These are phyloP conservation scores for Steromphala cineraria DNA, from an alignment of 2,888 invertebrate species.

Conservation along the genomic window DNA sequence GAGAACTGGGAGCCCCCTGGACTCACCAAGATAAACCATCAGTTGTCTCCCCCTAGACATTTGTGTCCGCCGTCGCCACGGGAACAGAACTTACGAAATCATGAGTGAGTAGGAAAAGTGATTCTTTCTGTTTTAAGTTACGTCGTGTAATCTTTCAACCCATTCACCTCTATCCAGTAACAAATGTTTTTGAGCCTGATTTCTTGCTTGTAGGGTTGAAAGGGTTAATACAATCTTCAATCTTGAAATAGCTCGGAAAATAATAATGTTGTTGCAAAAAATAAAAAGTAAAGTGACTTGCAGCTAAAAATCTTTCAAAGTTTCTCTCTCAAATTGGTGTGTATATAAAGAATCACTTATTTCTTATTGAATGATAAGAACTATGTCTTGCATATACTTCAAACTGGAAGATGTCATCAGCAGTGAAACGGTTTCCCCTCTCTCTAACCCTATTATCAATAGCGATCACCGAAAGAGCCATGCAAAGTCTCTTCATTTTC, in stretches of 20 bases:
- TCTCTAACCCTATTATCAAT: background rate
- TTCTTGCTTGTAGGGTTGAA: no score
- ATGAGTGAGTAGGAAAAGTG: slow-evolving; percentile 56
- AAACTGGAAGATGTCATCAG: background rate
- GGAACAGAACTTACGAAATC: slow-evolving; percentile 57
- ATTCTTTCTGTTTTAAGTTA: background rate
- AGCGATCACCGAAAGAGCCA: background rate
- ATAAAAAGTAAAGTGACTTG: no score
- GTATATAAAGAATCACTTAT: no score
- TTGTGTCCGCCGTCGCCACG: slow-evolving; percentile 66
- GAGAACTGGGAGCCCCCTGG: slow-evolving; percentile 37
- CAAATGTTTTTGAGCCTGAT: no score
- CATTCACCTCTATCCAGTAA: no score
- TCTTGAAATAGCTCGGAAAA: no score
- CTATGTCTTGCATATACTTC: background rate
- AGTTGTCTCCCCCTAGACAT: slow-evolving; percentile 58
- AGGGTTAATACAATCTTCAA: no score
- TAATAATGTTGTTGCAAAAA: no score
- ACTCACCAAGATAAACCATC: slow-evolving; percentile 29
- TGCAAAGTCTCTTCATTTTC: no score
- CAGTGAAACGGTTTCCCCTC: background rate
- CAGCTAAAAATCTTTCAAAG: no score
- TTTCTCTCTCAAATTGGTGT: no score
- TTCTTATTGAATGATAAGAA: background rate
- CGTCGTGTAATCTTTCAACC: no score